Evolutionary conservation across 2,888 invertebrate species (phyloP), one percentile per base, ranked within the genome.

Genomic region (Candidula unifasciata): DNA sequence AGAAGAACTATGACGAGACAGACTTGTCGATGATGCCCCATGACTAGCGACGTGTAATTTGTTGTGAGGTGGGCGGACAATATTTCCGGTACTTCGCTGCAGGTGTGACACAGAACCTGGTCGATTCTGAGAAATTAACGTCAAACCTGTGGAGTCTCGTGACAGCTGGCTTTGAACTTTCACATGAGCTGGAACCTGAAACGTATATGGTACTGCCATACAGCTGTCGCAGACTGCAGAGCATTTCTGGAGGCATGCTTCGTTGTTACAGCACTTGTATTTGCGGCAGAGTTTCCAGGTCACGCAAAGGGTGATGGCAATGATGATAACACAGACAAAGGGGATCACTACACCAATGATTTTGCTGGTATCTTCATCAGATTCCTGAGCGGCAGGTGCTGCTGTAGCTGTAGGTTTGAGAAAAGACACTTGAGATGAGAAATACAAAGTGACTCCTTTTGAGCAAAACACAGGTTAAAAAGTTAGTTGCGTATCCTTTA

Each of bases 211-310:
- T n/a, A 73, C 30, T 0, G 71, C n/a, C 78, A 78, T 57, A 33
- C 81, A 81, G 71, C 27, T 69, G 57, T 81, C n/a, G 33, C 81
- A 81, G 33, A 71, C 16, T 10, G 35, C n/a, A 10, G 81, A 73
- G n/a, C 71, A 81, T 37, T 57, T 81, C 54, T 71, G 13, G 0
- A 81, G 60, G 27, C 81, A 81, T 24, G 52, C n/a, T 57, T 81
- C 30, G n/a, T 60, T 81, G 57, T 73, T 21, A 37, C 81, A 81
- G 6, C 57, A 73, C 71, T 81, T 69, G 60, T 81, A 81, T 18
- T 35, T 71, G 33, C 71, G 57, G 37, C 35, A 69, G n/a, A 73
- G 52, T 33, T 35, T 69, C 54, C 71, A 81, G 2, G 57, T 33
- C 6, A 81, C 35, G 18, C 18, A 52, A 6, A 81, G 37, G 33